Evolutionary conservation across 2,888 invertebrate genomes (phyloP), one percentile per base, ranked within the genome.

Genomic region (Atherix ibis): DNA sequence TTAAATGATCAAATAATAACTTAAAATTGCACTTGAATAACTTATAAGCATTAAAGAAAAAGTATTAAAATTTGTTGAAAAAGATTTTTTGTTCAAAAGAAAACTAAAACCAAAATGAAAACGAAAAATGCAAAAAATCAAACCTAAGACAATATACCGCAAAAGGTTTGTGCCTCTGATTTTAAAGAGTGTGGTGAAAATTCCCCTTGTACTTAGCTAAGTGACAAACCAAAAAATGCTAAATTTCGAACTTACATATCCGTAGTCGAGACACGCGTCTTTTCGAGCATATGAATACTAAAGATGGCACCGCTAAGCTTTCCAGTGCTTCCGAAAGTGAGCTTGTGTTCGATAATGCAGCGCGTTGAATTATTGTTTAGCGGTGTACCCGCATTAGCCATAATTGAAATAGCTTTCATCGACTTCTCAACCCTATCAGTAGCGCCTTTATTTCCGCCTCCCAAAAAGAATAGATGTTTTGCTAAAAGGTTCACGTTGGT

Each of bases 261-360:
- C 27, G 71, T 73, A 4, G 76, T 74, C 10, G 85, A 81, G 28
- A 92, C 76, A 27, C 92, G 70, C 68, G 83, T 79, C 53, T 91
- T 91, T 54, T 94, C 92, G 43, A 92, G 59, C 53, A 87, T 79
- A 53, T 82, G 81, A 34, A 87, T 66, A 65, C 80, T 82, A 53
- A 88, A 83, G 48, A 84, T 76, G 4, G 83, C 89, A 5, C 89
- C 91, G 36, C 84, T 84, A 38, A 88, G 68, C 64, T 88, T 91
- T 27, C 89, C 89, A 6, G 81, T 79, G 47, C 66, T 68, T n/a
- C 73, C 71, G 56, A 80, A 92, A 6, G 85, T 83, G 39, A 89
- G 67, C 58, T 85, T 84, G 9, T 81, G 68, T 56, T 81, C 79
- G 40, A 83, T 61, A 18, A 82, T 71, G 46, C 79, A 83, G 48